These are phyloP conservation scores for Myodes glareolus DNA, from an alignment of 2,113 vertebrate genomes.

Conservation along the genomic window DNA sequence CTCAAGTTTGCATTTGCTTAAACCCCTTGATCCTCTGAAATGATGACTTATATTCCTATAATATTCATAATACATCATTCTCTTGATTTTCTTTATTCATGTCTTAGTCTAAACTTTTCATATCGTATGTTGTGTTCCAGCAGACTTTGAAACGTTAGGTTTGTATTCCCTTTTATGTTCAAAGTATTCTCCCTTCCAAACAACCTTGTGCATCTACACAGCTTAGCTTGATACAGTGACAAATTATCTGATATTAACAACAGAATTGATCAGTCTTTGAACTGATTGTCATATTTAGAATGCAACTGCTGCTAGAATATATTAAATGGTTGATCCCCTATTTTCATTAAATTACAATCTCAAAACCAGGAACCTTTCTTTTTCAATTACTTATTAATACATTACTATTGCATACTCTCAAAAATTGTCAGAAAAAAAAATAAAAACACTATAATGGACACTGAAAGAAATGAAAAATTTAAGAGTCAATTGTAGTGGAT, in stretches of 20 bases:
- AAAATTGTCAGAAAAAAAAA: neutral
- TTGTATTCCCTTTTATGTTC: neutral
- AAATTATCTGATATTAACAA: neutral
- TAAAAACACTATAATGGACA: neutral
- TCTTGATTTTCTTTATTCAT: neutral
- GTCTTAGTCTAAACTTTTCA: neutral
- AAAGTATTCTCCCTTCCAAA: neutral
- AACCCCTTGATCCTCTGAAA: accelerated
- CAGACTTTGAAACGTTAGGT: neutral
- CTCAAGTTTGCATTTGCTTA: neutral
- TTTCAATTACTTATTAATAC: neutral
- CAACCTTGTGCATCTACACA: neutral
- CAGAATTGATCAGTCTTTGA: neutral
- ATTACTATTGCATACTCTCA: neutral
- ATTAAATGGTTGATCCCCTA: neutral
- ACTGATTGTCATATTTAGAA: neutral
- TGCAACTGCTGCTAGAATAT: neutral
- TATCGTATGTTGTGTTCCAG: neutral
- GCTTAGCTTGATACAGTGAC: neutral
- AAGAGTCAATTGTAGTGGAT: neutral
- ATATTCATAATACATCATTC: neutral
- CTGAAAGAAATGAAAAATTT: neutral
- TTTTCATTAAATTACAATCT: neutral
- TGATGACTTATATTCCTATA: neutral
- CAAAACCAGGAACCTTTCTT: neutral